Evolutionary conservation across 1,140 invertebrate species (phyloP), one percentile per base, ranked within the genome.

Genomic region (Platyscapa corneri): DNA sequence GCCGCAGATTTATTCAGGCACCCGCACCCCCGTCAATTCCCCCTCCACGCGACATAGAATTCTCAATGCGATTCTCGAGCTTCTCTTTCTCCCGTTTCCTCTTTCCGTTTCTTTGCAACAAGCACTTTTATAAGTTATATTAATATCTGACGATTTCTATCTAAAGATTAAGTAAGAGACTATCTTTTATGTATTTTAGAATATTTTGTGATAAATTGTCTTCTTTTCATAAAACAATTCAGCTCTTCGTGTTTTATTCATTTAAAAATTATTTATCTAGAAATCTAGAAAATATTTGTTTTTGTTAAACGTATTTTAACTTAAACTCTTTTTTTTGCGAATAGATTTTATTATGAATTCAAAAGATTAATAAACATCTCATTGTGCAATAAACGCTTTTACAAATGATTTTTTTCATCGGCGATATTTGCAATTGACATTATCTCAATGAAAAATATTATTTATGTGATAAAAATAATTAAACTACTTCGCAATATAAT

Each of bases 1-100:
- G 77, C 67, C 82, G 84, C 88, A 92, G 92, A 93, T 93, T 93
- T 92, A 92, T 93, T 91, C 89, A 89, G 84, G 74, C 77, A 82
- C 53, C 46, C 10, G 1, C 78, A 56, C 64, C 16, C 42, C 32
- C 34, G 18, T 46, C 3, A 67, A 72, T 18, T 27, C 75, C 72
- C 30, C 37, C 75, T 75, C 56, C 12, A 70, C 3, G 37, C 82
- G 82, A 83, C 64, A 46, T 74, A 78, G 85, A 88, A 88, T 88
- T 86, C 89, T 89, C 87, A 90, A 89, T 90, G 88, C 90, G 88
- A 91, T 89, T 82, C 81, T 23, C 67, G 49, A 60, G 78, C 0
- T 89, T 87, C 89, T 88, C 85, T 85, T 84, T 88, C 89, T 89
- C 89, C 90, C 30, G 8, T 34, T 42, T 27, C 34, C 72, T 49